Evolutionary conservation across 2,113 vertebrate genomes (phyloP).

Genomic region (Potamarius usumacintae): DNA sequence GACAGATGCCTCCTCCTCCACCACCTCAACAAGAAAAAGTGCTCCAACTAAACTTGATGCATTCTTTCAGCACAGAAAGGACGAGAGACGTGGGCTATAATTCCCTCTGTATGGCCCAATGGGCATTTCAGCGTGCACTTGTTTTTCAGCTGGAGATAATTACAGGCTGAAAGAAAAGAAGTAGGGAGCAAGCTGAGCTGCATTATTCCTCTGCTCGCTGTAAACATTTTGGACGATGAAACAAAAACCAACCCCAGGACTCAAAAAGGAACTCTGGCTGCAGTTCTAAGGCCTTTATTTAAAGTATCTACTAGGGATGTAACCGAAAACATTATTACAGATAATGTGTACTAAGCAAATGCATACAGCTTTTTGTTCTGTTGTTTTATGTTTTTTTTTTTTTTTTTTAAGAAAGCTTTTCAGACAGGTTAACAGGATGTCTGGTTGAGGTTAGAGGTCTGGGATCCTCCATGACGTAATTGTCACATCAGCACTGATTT

Average conservation of each 20-base stretch:
- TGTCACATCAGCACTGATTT: background rate
- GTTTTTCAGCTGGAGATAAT: slow-evolving; percentile 92
- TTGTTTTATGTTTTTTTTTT: background rate
- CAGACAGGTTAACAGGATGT: background rate
- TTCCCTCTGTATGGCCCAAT: slow-evolving; percentile 85
- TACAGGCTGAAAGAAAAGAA: slow-evolving; percentile 69
- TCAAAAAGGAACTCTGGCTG: background rate
- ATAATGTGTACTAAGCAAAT: background rate
- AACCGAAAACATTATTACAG: background rate
- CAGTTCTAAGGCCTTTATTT: background rate
- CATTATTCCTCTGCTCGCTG: slow-evolving; percentile 40
- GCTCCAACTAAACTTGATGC: slow-evolving; percentile 77
- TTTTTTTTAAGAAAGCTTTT: background rate
- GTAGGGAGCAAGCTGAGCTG: slow-evolving; percentile 54
- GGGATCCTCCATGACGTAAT: background rate
- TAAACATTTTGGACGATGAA: slow-evolving; percentile 3
- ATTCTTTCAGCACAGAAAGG: slow-evolving; percentile 64
- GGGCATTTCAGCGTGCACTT: slow-evolving; percentile 85
- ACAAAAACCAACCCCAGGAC: background rate
- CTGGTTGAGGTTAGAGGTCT: background rate
- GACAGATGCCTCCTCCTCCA: slow-evolving; percentile 62
- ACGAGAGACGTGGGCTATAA: slow-evolving; percentile 80
- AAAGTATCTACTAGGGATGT: background rate
- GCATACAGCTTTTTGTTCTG: background rate
- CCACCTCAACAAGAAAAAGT: slow-evolving; percentile 72